Conservation (phyloP, 2,888 invertebrate genomes). For the Nebria salina region DNA sequence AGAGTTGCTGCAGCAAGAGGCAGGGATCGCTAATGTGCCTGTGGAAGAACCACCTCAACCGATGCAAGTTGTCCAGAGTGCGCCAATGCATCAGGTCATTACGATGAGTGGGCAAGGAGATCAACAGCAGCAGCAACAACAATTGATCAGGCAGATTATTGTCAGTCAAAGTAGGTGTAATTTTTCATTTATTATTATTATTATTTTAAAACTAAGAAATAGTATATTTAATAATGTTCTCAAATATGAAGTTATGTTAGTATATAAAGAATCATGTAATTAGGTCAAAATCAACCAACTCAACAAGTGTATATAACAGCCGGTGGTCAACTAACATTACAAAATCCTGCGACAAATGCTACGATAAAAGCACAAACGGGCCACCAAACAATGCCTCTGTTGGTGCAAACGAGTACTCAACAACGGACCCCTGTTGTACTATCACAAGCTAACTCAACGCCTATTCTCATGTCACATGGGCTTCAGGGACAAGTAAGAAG, state of each 20-base stretch:
- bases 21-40: constrained; percentile 49
- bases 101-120: constrained; percentile 24
- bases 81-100: constrained; percentile 35
- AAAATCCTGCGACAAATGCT: constrained; percentile 45
- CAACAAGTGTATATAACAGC: constrained; percentile 50
- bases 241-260: constrained; percentile 56
- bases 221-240: constrained; percentile 50
- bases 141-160: constrained; percentile 63
- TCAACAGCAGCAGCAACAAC: constrained; percentile 51
- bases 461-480: constrained; percentile 59
- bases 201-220: constrained; percentile 50
- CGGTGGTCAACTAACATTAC: constrained; percentile 56
- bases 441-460: constrained; percentile 58
- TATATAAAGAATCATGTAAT: constrained; percentile 50
- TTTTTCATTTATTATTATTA: background rate
- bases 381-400: constrained; percentile 52
- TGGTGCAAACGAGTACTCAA: constrained; percentile 58
- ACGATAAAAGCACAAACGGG: constrained; percentile 56
- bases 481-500: constrained; percentile 37
- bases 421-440: constrained; percentile 56
- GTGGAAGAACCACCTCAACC: constrained; percentile 56
- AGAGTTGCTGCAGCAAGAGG: constrained; percentile 60
- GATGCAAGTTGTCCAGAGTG: constrained; percentile 34
- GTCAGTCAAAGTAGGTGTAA: constrained; percentile 56
- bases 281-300: constrained; percentile 42